A percentile compares a stretch with the other conserved stretches of the same genome.
phyloP scores from a whole-genome alignment of 2,797 vertebrate genomes.

The Momotus momota region DNA sequence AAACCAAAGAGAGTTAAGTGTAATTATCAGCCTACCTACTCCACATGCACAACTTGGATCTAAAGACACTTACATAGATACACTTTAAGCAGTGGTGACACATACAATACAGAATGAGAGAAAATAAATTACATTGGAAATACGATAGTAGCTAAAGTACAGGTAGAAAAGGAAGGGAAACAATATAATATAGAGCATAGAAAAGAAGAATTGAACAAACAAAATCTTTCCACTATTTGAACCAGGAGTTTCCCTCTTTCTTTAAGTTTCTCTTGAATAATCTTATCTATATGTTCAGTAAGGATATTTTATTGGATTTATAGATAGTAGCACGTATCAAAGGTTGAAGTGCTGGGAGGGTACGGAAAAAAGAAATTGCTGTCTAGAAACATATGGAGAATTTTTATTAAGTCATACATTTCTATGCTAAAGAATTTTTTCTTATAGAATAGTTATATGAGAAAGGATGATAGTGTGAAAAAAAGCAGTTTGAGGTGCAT shows the following conservation, averaged over 20 bases:
- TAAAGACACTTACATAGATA: neutral
- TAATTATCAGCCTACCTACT: neutral
- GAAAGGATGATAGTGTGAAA: neutral
- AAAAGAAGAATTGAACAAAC: neutral
- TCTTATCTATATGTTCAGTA: neutral
- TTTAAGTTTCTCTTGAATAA: neutral
- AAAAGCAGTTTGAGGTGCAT: neutral
- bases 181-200: rapidly evolving
- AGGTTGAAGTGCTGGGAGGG: neutral
- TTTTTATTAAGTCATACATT: neutral
- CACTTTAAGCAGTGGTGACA: neutral
- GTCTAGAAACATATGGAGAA: neutral
- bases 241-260: neutral
- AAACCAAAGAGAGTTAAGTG: neutral
- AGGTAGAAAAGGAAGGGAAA: neutral
- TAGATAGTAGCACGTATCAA: neutral
- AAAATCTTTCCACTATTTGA: neutral
- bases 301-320: neutral
- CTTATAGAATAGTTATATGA: neutral
- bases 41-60: neutral
- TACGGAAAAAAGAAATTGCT: neutral
- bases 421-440: neutral
- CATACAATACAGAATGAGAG: neutral
- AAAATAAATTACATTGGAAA: neutral
- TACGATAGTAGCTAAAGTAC: neutral